A percentile compares a stretch with the other conserved stretches of the same genome.
phyloP scores from a whole-genome alignment of 2,888 invertebrate genomes.

The Cyaniris semiargus region DNA sequence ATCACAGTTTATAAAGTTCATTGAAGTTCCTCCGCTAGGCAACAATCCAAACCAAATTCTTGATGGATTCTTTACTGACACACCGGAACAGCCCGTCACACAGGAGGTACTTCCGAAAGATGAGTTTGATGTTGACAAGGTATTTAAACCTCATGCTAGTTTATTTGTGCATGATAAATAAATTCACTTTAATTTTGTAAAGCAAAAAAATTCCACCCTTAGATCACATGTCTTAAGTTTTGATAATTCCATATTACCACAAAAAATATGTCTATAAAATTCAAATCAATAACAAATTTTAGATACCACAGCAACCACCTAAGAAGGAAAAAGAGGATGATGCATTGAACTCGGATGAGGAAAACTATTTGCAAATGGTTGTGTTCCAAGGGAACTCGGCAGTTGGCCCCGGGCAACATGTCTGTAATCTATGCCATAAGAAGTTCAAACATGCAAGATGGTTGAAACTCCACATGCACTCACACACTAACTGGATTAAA shows the following conservation, averaged over 20 bases:
- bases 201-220: no score
- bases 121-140: conserved; percentile 52
- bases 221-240: background rate
- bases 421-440: conserved; percentile 82
- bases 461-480: conserved; percentile 82
- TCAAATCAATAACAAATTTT: background rate
- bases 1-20: conserved; percentile 56
- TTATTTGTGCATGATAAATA: background rate
- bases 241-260: background rate
- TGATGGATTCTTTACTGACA: conserved; percentile 62
- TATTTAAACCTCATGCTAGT: conserved; percentile 34
- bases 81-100: conserved; percentile 44
- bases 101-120: conserved; percentile 48
- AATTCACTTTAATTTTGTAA: background rate
- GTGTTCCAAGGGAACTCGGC: conserved; percentile 77
- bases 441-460: conserved; percentile 83
- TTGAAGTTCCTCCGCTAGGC: conserved; percentile 57
- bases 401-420: conserved; percentile 79
- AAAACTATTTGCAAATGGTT: conserved; percentile 70
- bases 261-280: background rate
- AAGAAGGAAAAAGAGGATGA: conserved; percentile 55
- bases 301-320: conserved; percentile 37
- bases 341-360: conserved; percentile 66
- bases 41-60: conserved; percentile 55
- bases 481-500: conserved; percentile 83